phyloP scores from a whole-genome alignment of 1,140 invertebrate species.

The Caenorhabditis inopinata region DNA sequence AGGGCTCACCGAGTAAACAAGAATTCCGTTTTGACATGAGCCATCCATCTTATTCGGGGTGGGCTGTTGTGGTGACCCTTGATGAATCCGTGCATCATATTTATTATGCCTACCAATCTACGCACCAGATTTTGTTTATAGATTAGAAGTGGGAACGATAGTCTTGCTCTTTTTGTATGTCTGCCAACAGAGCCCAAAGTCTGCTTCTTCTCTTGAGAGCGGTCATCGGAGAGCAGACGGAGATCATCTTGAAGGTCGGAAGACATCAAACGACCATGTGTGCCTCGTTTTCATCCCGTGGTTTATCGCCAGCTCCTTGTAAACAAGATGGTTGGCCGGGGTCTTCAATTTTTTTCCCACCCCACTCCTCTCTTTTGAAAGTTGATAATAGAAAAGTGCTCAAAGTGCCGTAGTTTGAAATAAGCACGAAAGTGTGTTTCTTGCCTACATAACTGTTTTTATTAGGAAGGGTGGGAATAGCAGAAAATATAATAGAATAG shows the following conservation, averaged over 20 bases:
- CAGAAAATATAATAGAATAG: not conserved
- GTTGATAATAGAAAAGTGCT: conserved; percentile 13
- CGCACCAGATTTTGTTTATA: conserved; percentile 33
- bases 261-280: conserved; percentile 29
- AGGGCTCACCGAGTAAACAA: conserved; percentile 22
- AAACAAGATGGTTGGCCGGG: not conserved
- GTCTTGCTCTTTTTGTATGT: not conserved
- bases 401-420: not conserved
- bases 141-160: not conserved
- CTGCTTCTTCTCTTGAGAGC: not conserved
- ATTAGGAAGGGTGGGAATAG: not conserved
- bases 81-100: conserved; percentile 31
- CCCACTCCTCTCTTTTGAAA: not conserved
- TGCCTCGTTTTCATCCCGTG: conserved; percentile 21
- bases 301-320: not conserved
- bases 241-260: conserved; percentile 4
- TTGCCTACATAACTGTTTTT: not conserved
- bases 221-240: not conserved
- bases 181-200: conserved; percentile 4
- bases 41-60: conserved; percentile 11
- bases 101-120: not conserved
- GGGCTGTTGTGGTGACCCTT: conserved; percentile 7
- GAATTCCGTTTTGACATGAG: conserved; percentile 19
- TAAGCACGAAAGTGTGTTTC: not conserved
- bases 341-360: not conserved